Conservation (phyloP, 2,797 vertebrate genomes). For the Pangasius macronema region DNA sequence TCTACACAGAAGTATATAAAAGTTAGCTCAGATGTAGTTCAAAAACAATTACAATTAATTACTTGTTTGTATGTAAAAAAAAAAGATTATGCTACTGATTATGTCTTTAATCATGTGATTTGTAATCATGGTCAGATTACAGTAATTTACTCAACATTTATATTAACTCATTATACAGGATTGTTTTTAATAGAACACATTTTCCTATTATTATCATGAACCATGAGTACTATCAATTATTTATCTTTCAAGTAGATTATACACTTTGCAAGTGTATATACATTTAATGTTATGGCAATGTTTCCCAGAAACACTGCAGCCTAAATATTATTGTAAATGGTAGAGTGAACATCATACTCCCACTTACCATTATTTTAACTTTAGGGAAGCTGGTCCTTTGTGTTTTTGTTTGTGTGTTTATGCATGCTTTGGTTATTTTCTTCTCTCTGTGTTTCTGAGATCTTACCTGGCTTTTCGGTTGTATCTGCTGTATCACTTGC, state of each 20-base stretch:
- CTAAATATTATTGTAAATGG: neutral
- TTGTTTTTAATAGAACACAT: neutral
- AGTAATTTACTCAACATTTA: neutral
- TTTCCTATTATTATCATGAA: neutral
- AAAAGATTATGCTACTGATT: neutral
- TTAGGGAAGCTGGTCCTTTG: neutral
- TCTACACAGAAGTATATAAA: neutral
- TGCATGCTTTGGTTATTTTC: neutral
- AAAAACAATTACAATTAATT: neutral
- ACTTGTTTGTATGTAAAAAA: neutral
- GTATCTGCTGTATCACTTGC: slow-evolving; percentile 44
- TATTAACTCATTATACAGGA: neutral
- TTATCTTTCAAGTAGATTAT: neutral
- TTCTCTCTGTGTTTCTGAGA: neutral
- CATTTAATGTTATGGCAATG: neutral
- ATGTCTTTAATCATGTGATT: neutral
- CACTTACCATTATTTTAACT: neutral
- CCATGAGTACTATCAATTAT: neutral
- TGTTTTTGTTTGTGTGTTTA: neutral
- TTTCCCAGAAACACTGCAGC: neutral
- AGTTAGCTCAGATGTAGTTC: too few relatives aligned
- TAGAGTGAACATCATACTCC: neutral
- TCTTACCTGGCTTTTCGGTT: slow-evolving; percentile 56
- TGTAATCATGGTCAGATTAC: neutral
- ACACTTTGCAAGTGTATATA: neutral